Base-by-base conservation (phyloP, 2,888 invertebrate species). In the Cyclophora albipunctata region DNA sequence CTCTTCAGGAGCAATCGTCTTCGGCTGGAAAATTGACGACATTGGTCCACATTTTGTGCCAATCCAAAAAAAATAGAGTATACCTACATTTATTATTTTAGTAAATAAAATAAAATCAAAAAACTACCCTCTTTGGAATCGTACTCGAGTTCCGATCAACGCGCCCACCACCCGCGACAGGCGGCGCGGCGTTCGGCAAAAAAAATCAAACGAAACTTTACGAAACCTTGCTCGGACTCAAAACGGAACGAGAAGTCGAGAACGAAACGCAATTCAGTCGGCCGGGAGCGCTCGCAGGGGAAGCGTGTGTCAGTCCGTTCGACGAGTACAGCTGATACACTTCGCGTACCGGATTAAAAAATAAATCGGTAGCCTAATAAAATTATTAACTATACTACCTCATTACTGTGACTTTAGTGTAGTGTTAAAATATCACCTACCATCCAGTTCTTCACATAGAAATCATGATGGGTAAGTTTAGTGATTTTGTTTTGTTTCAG, bases 291-390 rank as follows among this genome's bases (percentile, higher is more conserved):
- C 64, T 74, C 66, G 64, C 46, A 47, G 45, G 64, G 61, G 67
- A 53, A 65, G 75, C 57, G 60, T 53, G 81, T 69, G 75, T 68
- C 60, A 64, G 63, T 63, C 52, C 35, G 46, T 40, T 59, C 57
- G 56, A 60, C 60, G 49, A 61, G 50, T 70, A 69, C 79, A 78
- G 75, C 79, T 75, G 76, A 73, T 77, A 71, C 67, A 70, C 66
- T 63, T 79, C 81, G 83, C 84, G 84, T 78, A 64, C 73, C 69
- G 20, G 61, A 62, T 54, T 37, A 5, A 37, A 57, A 68, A 57
- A 53, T 50, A 60, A 55, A 55, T 51, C 42, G 55, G 37, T 37
- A 37, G 4, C 5, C 37, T 37, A 37, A 53, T 63, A 62, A 66
- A 60, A 64, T n/a, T 58, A 59, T 53, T 52, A 55, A 62, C 64